A percentile compares a stretch with the other conserved stretches of the same genome.
Conservation (phyloP, 2,113 vertebrate species). For the Hiodon tergisus region DNA sequence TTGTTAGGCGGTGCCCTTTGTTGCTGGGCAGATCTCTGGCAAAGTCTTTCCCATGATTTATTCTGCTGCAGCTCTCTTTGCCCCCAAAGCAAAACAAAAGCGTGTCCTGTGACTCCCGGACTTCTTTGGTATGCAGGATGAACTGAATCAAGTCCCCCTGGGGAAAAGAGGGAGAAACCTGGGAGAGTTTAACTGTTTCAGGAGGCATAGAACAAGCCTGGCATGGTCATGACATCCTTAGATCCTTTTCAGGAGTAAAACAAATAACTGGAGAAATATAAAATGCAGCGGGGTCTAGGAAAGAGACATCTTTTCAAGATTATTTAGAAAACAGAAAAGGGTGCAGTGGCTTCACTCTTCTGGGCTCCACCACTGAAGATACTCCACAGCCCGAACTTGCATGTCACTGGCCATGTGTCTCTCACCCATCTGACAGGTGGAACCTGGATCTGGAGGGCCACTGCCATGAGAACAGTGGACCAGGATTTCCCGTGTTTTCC, state of each 20-base stretch:
- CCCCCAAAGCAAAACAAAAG: slow-evolving; percentile 29
- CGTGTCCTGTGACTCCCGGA: slow-evolving; percentile 30
- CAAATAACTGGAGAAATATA: neutral
- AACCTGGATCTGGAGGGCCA: too few relatives aligned
- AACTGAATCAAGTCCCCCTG: slow-evolving; percentile 22
- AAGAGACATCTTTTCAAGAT: too few relatives aligned
- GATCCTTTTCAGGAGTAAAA: slow-evolving; percentile 5
- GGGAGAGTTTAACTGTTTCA: neutral
- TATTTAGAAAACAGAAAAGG: too few relatives aligned
- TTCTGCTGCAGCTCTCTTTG: slow-evolving; percentile 25
- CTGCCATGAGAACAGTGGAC: too few relatives aligned
- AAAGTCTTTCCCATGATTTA: slow-evolving; percentile 21
- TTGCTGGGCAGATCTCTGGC: slow-evolving; percentile 9
- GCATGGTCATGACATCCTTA: neutral
- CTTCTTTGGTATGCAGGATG: slow-evolving; percentile 19
- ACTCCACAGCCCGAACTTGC: too few relatives aligned
- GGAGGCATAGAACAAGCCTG: neutral
- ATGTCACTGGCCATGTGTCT: too few relatives aligned
- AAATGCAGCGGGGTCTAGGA: too few relatives aligned
- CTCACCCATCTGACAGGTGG: too few relatives aligned
- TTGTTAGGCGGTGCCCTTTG: slow-evolving; percentile 17
- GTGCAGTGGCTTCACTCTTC: too few relatives aligned
- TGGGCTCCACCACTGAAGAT: too few relatives aligned
- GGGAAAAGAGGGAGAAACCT: neutral
- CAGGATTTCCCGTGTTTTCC: too few relatives aligned